Percentiles rank a stretch among this genome's conserved stretches.
phyloP scores from a whole-genome alignment of 2,888 invertebrate species.

The Pterobdella sp. region DNA sequence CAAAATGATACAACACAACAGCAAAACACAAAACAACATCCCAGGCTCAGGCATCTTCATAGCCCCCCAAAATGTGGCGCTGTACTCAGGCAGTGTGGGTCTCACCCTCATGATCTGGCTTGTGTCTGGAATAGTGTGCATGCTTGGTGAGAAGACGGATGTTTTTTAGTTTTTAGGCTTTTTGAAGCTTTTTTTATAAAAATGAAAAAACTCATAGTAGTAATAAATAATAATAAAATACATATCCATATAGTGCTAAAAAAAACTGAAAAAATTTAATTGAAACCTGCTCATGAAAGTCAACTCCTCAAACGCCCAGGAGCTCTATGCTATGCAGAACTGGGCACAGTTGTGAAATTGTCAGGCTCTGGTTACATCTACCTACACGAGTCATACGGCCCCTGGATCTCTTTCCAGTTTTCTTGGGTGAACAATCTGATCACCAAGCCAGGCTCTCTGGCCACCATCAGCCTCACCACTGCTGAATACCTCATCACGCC shows the following conservation, averaged over 20 bases:
- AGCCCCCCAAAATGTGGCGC: conserved; percentile 85
- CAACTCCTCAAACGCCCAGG: no score
- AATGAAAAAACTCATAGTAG: no score
- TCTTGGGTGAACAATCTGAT: conserved; percentile 54
- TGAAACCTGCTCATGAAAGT: no score
- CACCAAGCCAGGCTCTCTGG: conserved; percentile 48
- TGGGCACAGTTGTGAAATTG: conserved; percentile 67
- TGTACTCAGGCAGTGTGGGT: conserved; percentile 78
- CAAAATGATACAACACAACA: no score
- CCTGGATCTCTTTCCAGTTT: conserved; percentile 63
- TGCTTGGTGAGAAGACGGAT: conserved; percentile 62
- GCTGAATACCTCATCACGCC: conserved; percentile 44
- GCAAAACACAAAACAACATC: no score
- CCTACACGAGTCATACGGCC: conserved; percentile 59
- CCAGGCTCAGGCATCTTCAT: conserved; percentile 95
- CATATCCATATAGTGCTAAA: no score
- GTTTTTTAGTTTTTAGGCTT: no score
- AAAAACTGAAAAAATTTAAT: no score
- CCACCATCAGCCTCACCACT: conserved; percentile 53
- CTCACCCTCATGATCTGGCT: conserved; percentile 90
- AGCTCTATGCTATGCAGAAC: conserved; percentile 68
- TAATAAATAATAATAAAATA: no score
- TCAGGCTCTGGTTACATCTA: conserved; percentile 74
- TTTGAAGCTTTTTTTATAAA: no score
- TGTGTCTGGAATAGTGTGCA: conserved; percentile 80